Evolutionary conservation across 2,797 vertebrate genomes (phyloP), one percentile per base, ranked within the genome.

Genomic region (Diceros bicornis): DNA sequence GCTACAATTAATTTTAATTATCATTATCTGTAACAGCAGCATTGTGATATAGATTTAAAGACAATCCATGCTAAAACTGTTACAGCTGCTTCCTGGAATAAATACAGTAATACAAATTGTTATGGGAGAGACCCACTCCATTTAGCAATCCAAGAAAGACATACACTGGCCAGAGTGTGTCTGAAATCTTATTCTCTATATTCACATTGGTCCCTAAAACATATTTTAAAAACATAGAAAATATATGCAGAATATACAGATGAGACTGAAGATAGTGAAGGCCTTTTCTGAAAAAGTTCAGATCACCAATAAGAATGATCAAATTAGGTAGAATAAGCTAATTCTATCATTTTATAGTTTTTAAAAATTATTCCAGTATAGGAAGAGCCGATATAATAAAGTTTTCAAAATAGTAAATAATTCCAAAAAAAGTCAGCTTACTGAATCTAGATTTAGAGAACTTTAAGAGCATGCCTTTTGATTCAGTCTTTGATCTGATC

Each of bases 1-100:
- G 55, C 13, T 69, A 50, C 29, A 83, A 62, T 61, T 72, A 74
- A 96, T 93, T 94, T 87, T 32, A 32, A 47, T 74, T 77, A 69
- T 74, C 37, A 61, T 62, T 68, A 29, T 25, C 37, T 74, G 14
- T 34, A 69, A n/a, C n/a, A 75, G 6, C n/a, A 82, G 13, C 14
- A 61, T 64, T 47, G 14, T 61, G n/a, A 64, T 9, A 27, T 2
- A 85, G 59, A 84, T 62, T 84, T 85, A 90, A 69, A 85, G 44
- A 29, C 62, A 81, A 89, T 20, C 12, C 8, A 86, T 2, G 32
- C 21, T 37, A 72, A 85, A 78, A n/a, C 4, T 52, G 29, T 25
- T 71, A 29, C 23, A 57, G 69, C 16, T 61, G 16, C 57, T 44
- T 68, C 4, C 57, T 79, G 29, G 37, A 78, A 59, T 20, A 74